These are phyloP conservation scores for Limanda limanda DNA, from an alignment of 2,113 vertebrate genomes.

Conservation along the genomic window DNA sequence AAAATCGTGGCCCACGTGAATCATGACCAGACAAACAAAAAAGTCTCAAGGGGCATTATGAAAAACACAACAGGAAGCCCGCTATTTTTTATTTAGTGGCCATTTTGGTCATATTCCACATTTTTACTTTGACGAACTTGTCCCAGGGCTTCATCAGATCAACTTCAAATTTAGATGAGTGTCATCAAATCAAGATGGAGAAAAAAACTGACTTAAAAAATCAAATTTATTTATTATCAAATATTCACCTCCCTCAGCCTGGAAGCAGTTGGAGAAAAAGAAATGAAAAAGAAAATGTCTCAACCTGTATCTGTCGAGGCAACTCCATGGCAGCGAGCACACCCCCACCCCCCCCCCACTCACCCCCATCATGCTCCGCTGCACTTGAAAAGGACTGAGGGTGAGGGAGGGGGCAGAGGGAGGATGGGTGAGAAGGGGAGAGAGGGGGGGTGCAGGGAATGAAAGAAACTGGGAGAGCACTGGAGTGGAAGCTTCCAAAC, in stretches of 20 bases:
- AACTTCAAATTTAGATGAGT: no score
- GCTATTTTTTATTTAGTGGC: no score
- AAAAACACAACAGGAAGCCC: no score
- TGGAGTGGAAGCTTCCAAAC: slow-evolving; percentile 42
- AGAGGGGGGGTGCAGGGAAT: slow-evolving; percentile 17
- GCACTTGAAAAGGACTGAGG: slow-evolving; percentile 72
- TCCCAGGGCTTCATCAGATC: no score
- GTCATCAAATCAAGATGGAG: no score
- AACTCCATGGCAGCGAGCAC: slow-evolving; percentile 78
- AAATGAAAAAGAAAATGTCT: slow-evolving; percentile 48
- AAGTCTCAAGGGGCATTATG: no score
- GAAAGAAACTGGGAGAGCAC: slow-evolving; percentile 38
- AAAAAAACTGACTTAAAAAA: no score
- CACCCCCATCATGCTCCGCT: slow-evolving; percentile 60
- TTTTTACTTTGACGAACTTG: no score
- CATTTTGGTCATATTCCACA: no score
- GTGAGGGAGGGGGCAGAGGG: slow-evolving; percentile 34
- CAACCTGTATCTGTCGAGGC: slow-evolving; percentile 72
- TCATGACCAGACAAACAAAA: no score
- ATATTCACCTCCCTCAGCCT: slow-evolving; percentile 56
- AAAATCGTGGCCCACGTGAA: no score
- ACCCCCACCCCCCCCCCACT: slow-evolving; percentile 46
- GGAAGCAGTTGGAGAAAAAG: slow-evolving; percentile 44
- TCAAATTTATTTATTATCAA: no score
- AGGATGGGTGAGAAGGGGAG: slow-evolving; percentile 28